A percentile compares a stretch with the other conserved stretches of the same genome.
phyloP scores from a whole-genome alignment of 2,113 vertebrate species.

The Notothenia rossii region DNA sequence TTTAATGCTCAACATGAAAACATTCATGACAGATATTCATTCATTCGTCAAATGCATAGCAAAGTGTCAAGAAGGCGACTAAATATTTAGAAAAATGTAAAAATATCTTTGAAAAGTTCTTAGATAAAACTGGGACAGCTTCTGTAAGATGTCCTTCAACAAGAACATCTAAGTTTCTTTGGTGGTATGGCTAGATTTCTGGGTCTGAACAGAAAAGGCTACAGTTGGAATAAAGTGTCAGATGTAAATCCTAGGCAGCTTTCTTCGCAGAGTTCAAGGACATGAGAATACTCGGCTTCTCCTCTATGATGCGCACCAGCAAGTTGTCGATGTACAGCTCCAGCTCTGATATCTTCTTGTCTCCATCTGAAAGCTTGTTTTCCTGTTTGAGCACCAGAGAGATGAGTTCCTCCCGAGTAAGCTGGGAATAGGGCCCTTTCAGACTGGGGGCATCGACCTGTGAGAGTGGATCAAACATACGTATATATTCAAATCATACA shows the following conservation, averaged over 20 bases:
- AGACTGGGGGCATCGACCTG: constrained; percentile 62
- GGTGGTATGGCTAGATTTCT: background rate
- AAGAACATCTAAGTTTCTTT: background rate
- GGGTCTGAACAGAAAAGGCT: background rate
- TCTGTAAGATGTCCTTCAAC: background rate
- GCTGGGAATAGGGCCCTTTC: constrained; percentile 89
- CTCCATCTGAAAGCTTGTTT: constrained; percentile 86
- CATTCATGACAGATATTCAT: background rate
- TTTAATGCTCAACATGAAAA: constrained; percentile 22
- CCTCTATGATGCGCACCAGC: constrained; percentile 94
- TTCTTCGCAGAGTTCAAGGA: constrained; percentile 68
- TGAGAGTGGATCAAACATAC: constrained; percentile 2
- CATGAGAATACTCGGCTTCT: constrained; percentile 91
- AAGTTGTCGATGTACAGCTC: constrained; percentile 95
- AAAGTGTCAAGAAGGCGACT: background rate
- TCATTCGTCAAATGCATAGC: background rate
- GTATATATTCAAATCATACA: background rate
- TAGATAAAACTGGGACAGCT: background rate
- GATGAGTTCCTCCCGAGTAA: constrained; percentile 92
- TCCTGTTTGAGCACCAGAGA: constrained; percentile 92
- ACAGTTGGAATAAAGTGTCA: background rate
- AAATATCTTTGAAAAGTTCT: background rate
- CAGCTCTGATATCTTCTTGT: constrained; percentile 88
- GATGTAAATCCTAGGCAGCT: constrained; percentile 11
- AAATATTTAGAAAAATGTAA: background rate